Evolutionary conservation across 2,888 invertebrate genomes (phyloP), one percentile per base, ranked within the genome.

Genomic region (Hirtodrosophila alboralis): DNA sequence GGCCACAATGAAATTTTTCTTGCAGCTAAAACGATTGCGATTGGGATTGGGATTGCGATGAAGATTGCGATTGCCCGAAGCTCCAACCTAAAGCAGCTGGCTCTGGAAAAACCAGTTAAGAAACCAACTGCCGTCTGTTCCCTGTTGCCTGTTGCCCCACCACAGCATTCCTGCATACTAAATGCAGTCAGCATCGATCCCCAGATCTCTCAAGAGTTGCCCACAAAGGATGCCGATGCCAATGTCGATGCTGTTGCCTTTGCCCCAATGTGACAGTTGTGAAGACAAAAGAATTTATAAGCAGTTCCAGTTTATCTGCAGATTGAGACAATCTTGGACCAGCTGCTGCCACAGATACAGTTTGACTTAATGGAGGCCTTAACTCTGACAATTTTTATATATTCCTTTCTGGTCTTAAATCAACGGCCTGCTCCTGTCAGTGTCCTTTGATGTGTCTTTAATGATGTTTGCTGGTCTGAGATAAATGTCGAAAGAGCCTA

Each of bases 241-340:
- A 18, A 10, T 51, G 41, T 18, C 38, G 12, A 13, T 27, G 27
- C 13, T 23, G 21, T 6, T 58, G 49, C 37, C 58, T 30, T 26
- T 48, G 23, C 21, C 26, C 36, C 34, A 23, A 13, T 12, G 16
- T 27, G 58, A 58, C 63, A 64, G 52, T 14, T 47, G 56, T 8
- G 13, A 43, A 61, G 48, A 79, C 78, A 79, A 79, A 84, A 63
- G 78, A 84, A 79, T 79, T 74, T 84, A 63, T 76, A 79, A 83
- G 64, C 73, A 83, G 80, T 67, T 83, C 67, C 73, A 75, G 60
- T 63, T 84, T 76, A 84, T 76, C 71, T 43, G 7, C 45, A 37
- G 84, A 76, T 79, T 79, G 84, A 78, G 84, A 83, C 80, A 70
- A 84, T 54, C 61, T 61, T 47, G 31, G 26, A n/a, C 47, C 69